These are phyloP conservation scores for Lutjanus erythropterus DNA, from an alignment of 2,113 vertebrate genomes.

Conservation along the genomic window DNA sequence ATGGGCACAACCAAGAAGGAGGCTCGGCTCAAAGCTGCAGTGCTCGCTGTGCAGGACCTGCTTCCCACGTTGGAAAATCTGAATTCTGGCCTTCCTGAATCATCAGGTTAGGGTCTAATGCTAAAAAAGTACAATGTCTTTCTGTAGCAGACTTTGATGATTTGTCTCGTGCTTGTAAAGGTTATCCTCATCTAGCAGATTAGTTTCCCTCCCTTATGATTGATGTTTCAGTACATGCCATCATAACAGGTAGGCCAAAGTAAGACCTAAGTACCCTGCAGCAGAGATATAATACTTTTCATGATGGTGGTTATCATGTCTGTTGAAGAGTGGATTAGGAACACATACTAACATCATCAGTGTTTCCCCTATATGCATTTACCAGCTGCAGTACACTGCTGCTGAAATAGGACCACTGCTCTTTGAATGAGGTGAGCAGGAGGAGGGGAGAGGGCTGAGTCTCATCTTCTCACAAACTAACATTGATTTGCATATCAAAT, in stretches of 20 bases:
- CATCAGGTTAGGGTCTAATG: slow-evolving; percentile 75
- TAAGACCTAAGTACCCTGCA: background rate
- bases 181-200: background rate
- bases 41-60: slow-evolving; percentile 90
- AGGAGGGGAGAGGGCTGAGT: too few relatives aligned
- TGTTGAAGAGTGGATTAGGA: background rate
- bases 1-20: slow-evolving; percentile 93
- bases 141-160: background rate
- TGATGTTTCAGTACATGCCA: background rate
- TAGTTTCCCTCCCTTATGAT: background rate
- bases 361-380: too few relatives aligned
- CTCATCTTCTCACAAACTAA: too few relatives aligned
- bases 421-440: too few relatives aligned
- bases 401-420: too few relatives aligned
- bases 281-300: too few relatives aligned
- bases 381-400: too few relatives aligned
- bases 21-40: slow-evolving; percentile 88
- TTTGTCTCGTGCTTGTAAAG: background rate
- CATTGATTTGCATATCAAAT: too few relatives aligned
- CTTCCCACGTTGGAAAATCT: slow-evolving; percentile 77
- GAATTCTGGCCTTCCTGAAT: slow-evolving; percentile 54
- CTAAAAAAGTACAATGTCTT: background rate
- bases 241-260: background rate
- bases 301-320: background rate
- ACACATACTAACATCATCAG: background rate